Evolutionary conservation across 2,888 invertebrate genomes (phyloP).

Genomic region (Itoplectis maculator): DNA sequence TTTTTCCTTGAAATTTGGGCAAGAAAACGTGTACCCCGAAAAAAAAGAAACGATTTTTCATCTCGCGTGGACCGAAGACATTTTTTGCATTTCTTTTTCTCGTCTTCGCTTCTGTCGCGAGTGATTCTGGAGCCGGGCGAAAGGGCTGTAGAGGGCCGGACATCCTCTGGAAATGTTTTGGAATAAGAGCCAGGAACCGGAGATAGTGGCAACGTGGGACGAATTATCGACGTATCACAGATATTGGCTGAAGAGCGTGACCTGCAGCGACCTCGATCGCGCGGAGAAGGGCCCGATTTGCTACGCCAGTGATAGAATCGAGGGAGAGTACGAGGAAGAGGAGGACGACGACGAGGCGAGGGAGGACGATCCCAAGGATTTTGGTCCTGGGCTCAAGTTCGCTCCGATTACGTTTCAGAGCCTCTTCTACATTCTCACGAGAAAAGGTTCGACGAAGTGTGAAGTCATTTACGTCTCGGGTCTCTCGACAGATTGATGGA

Average conservation of each 20-base stretch:
- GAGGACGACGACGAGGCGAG: conserved; percentile 59
- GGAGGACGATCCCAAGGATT: conserved; percentile 74
- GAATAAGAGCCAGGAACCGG: conserved; percentile 70
- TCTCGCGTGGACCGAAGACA: neutral
- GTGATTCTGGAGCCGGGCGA: neutral
- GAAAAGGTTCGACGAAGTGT: conserved; percentile 86
- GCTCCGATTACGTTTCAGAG: conserved; percentile 88
- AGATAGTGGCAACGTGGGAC: conserved; percentile 79
- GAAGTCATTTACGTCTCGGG: neutral
- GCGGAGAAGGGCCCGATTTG: conserved; percentile 87
- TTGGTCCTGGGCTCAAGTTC: conserved; percentile 86
- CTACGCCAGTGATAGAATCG: conserved; percentile 84
- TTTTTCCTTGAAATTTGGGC: neutral
- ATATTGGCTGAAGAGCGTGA: conserved; percentile 86
- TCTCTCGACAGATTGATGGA: neutral
- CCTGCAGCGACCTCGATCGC: conserved; percentile 88
- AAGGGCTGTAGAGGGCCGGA: conserved; percentile 8
- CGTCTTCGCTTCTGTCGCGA: neutral
- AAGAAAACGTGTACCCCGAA: neutral
- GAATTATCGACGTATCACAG: conserved; percentile 81
- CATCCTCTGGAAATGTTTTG: conserved; percentile 77
- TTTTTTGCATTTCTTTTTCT: neutral
- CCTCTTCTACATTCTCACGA: conserved; percentile 87
- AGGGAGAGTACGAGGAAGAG: conserved; percentile 61
- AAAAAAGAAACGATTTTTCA: neutral